phyloP scores from a whole-genome alignment of 1,140 invertebrate genomes.

The Hypsibius dujardini region DNA sequence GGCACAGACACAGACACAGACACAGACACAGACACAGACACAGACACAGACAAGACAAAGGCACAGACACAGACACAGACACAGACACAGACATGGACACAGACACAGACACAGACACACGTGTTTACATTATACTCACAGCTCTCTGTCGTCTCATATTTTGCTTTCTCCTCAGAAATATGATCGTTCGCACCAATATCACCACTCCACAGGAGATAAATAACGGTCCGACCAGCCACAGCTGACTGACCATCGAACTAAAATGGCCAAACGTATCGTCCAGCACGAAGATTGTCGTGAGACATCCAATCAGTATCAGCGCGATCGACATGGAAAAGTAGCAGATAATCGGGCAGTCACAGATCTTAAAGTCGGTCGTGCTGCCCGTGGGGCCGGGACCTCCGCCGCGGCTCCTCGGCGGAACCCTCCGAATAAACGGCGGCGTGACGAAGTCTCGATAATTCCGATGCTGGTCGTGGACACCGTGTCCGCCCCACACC shows the following conservation, averaged over 20 bases:
- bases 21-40: too few species aligned
- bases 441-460: background rate
- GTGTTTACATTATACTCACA: background rate
- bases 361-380: constrained; percentile 4
- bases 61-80: too few species aligned
- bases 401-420: background rate
- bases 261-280: constrained; percentile 11
- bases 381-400: background rate
- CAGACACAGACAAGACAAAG: too few species aligned
- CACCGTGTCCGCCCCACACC: background rate
- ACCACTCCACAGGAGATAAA: constrained; percentile 6
- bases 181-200: background rate
- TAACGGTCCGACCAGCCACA: constrained; percentile 15
- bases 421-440: background rate
- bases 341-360: constrained; percentile 16
- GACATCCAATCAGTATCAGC: constrained; percentile 12
- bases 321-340: constrained; percentile 7
- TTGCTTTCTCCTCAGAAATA: constrained; percentile 4
- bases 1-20: too few species aligned
- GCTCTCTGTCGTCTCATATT: background rate
- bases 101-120: too few species aligned
- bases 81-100: too few species aligned
- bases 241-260: background rate
- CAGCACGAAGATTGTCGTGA: background rate
- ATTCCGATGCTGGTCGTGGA: background rate